Base-by-base conservation (phyloP, 2,113 vertebrate genomes). In the Ammodytes marinus region DNA sequence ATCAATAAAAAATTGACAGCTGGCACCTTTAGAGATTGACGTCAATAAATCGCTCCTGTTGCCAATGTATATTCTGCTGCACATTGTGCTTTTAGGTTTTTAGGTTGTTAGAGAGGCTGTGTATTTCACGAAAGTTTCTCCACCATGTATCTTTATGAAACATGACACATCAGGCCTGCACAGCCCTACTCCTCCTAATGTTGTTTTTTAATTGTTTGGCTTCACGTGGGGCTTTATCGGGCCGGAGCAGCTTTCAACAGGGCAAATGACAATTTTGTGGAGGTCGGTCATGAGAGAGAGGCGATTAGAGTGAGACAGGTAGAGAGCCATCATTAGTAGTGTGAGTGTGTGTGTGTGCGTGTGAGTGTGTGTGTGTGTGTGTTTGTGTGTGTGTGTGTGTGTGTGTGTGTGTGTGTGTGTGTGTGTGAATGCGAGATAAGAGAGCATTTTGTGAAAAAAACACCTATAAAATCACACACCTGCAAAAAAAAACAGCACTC, bases 91-190 rank as follows among this genome's bases (percentile, higher is more conserved):
- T 27, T 27, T 27, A 27, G 27, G 27, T 27, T 19, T 74, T 61
- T 4, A 17, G 13, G 4, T 13, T 37, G 45, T 50, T 17, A 35
- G 50, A 60, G 8, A 60, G 42, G 50, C 3, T 66, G 27, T 54
- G 45, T 35, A 81, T 67, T 72, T 72, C 13, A 74, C 42, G 9
- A 53, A 69, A n/a, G 46, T 17, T 39, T n/a, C 52, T 19, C n/a
- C n/a, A 19, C 52, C 7, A 17, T n/a, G 5, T 2, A 45, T 43
- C 40, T 27, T 66, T 0, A 17, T 27, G 64, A 57, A 70, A 39
- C 37, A 19, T 54, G 13, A 68, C 1, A 71, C 79, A 68, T 69
- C 50, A 64, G 43, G 14, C 50, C 1, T 27, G 2, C 27, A 8
- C 14, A 49, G 17, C 74, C 27, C 4, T 7, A 4, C 6, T 10